Evolutionary conservation across 2,797 vertebrate species (phyloP), one percentile per base, ranked within the genome.

Genomic region (Danionella dracula): DNA sequence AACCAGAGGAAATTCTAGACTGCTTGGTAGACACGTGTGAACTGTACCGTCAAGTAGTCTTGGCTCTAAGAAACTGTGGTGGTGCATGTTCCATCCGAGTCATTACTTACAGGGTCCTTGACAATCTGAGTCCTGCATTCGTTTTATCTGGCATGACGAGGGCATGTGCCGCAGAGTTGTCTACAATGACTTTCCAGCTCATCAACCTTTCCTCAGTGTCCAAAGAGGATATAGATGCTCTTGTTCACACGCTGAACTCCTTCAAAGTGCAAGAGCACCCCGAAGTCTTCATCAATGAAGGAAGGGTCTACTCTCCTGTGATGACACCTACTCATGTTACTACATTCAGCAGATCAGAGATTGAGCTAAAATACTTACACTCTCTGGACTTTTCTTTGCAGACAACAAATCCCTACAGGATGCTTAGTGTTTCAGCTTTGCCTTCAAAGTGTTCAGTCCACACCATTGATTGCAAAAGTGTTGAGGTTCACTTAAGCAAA

Each of bases 121-220:
- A 93, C 76, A 85, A 83, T 0, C 1, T 94, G 35, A 93, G 82
- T 77, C 80, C 88, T 51, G 92, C 90, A 6, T 94, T 91, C 85
- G 88, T 80, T 1, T 72, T 95, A 31, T 84, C 83, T 32, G 93
- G 93, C 32, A 87, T 96, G 90, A 89, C 83, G 9, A 85, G 88
- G 38, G 84, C 89, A 4, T 89, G 86, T 76, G 87, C 89, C 21
- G 83, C 85, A 21, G 90, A 92, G 77, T 77, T 89, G 4, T 37
- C 75, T 1, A 79, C 67, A 34, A 66, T 87, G 51, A 78, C 77
- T 20, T 90, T 91, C 68, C 89, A 91, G 69, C 74, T 90, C 40
- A 84, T 90, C 53, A 88, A 91, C 67, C 77, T 92, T 17, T 76
- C 81, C 34, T 91, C 90, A 71, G 77, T 82, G 40, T 88, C 83